Conservation (phyloP, 2,888 invertebrate species). For the Philhelius pedissequus region DNA sequence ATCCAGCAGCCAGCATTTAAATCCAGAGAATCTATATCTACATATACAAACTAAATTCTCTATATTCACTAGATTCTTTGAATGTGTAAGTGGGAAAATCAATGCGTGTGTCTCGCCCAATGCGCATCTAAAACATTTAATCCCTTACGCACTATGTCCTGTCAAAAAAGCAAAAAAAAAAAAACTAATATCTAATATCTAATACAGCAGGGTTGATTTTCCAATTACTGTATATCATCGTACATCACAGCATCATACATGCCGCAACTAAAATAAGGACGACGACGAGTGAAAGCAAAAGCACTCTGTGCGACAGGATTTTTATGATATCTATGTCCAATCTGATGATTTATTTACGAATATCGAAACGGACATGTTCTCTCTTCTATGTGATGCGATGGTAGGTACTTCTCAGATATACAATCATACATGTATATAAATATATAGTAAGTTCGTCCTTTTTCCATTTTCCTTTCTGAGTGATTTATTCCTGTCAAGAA, state of each 20-base stretch:
- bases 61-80: neutral
- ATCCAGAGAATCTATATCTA: neutral
- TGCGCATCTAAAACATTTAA: conserved; percentile 63
- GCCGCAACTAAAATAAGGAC: conserved; percentile 8
- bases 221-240: conserved; percentile 68
- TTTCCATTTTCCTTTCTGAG: conserved; percentile 75
- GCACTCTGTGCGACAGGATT: conserved; percentile 74
- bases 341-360: conserved; percentile 77
- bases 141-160: conserved; percentile 65
- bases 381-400: neutral
- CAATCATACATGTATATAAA: neutral
- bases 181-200: conserved; percentile 11
- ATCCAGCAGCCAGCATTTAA: neutral
- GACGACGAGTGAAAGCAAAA: conserved; percentile 40
- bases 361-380: conserved; percentile 65
- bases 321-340: conserved; percentile 79
- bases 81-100: conserved; percentile 20
- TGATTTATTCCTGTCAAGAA: conserved; percentile 78
- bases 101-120: conserved; percentile 59
- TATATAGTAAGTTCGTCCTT: conserved; percentile 65
- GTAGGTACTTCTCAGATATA: neutral
- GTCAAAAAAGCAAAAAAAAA: conserved; percentile 7
- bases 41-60: neutral
- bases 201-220: conserved; percentile 61
- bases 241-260: conserved; percentile 60